Conservation (phyloP, 2,888 invertebrate species). For the Hemaris fuciformis region DNA sequence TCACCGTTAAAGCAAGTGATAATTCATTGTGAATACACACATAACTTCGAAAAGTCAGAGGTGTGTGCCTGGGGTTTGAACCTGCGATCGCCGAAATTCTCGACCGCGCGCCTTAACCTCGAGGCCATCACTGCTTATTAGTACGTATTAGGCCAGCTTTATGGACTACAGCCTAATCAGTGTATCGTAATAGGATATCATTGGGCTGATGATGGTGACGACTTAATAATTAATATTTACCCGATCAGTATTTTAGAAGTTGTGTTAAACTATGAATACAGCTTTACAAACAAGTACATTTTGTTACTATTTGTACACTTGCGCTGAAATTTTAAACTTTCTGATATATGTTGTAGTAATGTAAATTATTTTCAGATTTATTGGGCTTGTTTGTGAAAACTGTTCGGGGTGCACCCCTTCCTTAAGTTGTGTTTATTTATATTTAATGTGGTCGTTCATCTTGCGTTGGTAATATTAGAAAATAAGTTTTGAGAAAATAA, state of each 20-base stretch:
- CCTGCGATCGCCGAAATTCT: too few relatives aligned
- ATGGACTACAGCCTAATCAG: too few relatives aligned
- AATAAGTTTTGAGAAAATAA: neutral
- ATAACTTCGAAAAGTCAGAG: too few relatives aligned
- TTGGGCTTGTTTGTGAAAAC: constrained; percentile 1
- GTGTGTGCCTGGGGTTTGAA: too few relatives aligned
- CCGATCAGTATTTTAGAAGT: too few relatives aligned
- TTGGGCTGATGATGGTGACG: neutral
- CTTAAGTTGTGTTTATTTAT: neutral
- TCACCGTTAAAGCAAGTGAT: too few relatives aligned
- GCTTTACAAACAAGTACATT: constrained; percentile 1
- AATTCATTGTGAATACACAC: too few relatives aligned
- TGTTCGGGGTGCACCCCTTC: constrained; percentile 1
- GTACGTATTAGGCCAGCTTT: too few relatives aligned
- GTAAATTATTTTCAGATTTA: constrained; percentile 30
- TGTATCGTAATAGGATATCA: too few relatives aligned
- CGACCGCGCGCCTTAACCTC: too few relatives aligned
- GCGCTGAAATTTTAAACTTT: constrained; percentile 33
- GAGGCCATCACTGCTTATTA: too few relatives aligned
- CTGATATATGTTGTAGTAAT: constrained; percentile 34
- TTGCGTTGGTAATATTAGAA: neutral
- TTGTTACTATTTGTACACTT: constrained; percentile 1
- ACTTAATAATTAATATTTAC: too few relatives aligned
- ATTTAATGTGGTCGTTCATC: neutral
- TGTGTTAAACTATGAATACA: constrained; percentile 5